Evolutionary conservation across 2,113 vertebrate species (phyloP).

Genomic region (Sinocyclocheilus maitianheensis): DNA sequence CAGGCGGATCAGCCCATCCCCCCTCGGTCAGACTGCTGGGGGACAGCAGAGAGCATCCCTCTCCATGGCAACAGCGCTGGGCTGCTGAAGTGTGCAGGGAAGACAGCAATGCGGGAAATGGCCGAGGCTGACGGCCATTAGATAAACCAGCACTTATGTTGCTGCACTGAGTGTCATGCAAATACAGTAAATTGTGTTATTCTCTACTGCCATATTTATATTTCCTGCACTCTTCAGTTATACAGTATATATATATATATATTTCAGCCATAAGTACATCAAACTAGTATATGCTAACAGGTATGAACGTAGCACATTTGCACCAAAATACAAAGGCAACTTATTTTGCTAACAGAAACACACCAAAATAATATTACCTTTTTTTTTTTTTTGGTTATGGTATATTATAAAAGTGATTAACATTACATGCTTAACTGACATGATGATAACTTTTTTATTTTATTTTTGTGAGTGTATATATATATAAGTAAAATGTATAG

Average conservation of each 20-base stretch:
- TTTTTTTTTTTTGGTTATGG: too few relatives aligned
- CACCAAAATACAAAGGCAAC: not conserved
- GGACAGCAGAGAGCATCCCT: too few relatives aligned
- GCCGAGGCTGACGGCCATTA: slow-evolving; percentile 44
- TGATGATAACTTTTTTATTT: too few relatives aligned
- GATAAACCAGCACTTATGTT: slow-evolving; percentile 1
- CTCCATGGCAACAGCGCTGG: too few relatives aligned
- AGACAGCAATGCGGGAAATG: slow-evolving; percentile 48
- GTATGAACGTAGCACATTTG: not conserved
- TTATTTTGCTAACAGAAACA: not conserved
- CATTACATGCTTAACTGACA: too few relatives aligned
- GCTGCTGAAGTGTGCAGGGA: not conserved
- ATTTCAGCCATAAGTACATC: not conserved
- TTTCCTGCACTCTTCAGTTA: too few relatives aligned
- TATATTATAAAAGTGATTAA: too few relatives aligned
- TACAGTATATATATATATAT: too few relatives aligned
- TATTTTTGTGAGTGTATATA: too few relatives aligned
- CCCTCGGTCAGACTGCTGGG: too few relatives aligned
- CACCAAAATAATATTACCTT: too few relatives aligned
- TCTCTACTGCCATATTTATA: not conserved
- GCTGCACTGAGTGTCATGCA: not conserved
- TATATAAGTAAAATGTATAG: too few relatives aligned
- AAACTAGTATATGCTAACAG: not conserved
- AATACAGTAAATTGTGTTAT: not conserved
- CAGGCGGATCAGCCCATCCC: slow-evolving; percentile 51